Percentiles rank a stretch among this genome's conserved stretches.
Evolutionary conservation across 1,140 invertebrate species (phyloP).

Genomic region (Scaptomyza pallida): DNA sequence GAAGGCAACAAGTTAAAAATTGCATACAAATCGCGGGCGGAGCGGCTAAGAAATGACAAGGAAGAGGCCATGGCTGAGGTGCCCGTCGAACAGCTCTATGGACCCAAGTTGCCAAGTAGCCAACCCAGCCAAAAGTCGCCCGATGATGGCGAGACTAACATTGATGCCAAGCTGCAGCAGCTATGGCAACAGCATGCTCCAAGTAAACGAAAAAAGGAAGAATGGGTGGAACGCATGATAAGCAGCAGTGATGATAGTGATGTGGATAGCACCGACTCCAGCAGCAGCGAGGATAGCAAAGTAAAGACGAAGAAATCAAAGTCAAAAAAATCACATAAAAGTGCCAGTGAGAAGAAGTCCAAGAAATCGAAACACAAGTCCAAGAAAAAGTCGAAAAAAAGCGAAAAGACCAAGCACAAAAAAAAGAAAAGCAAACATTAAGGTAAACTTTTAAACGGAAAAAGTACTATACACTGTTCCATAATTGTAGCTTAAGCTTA

Average conservation of each 20-base stretch:
- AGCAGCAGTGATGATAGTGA: constrained; percentile 41
- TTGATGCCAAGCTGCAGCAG: constrained; percentile 65
- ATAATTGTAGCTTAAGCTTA: background rate
- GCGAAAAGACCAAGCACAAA: constrained; percentile 61
- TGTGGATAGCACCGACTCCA: constrained; percentile 48
- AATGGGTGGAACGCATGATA: constrained; percentile 64
- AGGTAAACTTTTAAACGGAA: background rate
- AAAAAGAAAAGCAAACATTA: constrained; percentile 67
- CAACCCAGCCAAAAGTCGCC: constrained; percentile 4
- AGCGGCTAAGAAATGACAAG: constrained; percentile 61
- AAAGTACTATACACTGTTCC: no score
- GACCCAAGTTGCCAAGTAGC: constrained; percentile 45
- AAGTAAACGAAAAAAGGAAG: constrained; percentile 50
- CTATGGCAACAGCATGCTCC: constrained; percentile 61
- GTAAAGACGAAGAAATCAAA: constrained; percentile 47
- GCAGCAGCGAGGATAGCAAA: constrained; percentile 21
- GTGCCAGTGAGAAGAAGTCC: constrained; percentile 30
- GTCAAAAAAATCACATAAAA: constrained; percentile 63
- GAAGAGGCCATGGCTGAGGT: constrained; percentile 52
- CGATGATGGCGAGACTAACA: constrained; percentile 31
- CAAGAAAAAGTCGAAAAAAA: constrained; percentile 78
- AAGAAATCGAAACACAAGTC: constrained; percentile 59
- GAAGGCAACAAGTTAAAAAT: constrained; percentile 66
- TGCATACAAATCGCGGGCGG: constrained; percentile 56
- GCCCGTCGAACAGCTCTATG: constrained; percentile 52